A percentile compares a stretch with the other conserved stretches of the same genome.
Conservation (phyloP, 1,140 invertebrate species). For the Heliconius hewitsoni region DNA sequence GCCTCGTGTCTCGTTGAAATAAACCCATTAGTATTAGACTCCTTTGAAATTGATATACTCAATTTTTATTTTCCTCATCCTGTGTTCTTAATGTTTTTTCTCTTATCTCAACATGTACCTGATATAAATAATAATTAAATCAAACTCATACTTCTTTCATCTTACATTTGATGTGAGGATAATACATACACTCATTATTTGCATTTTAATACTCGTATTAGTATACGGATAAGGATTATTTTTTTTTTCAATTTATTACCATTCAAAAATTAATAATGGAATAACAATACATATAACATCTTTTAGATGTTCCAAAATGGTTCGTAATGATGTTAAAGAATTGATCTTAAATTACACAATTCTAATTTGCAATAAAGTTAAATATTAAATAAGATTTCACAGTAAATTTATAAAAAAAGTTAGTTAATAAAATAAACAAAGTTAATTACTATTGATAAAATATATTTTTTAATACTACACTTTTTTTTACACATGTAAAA, state of each 20-base stretch:
- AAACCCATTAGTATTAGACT: conserved; percentile 47
- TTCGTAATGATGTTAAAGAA: too few species aligned
- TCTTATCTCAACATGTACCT: conserved; percentile 14
- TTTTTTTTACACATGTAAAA: not conserved
- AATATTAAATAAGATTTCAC: too few species aligned
- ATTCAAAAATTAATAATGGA: too few species aligned
- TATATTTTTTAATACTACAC: too few species aligned
- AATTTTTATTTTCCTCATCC: conserved; percentile 31
- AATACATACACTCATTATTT: not conserved
- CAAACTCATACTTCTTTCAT: not conserved
- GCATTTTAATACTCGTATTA: not conserved
- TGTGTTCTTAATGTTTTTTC: conserved; percentile 22
- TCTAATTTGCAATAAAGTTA: too few species aligned
- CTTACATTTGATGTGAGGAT: not conserved
- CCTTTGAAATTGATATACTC: conserved; percentile 37
- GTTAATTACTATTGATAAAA: too few species aligned
- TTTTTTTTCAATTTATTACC: not conserved
- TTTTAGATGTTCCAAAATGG: too few species aligned
- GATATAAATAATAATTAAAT: conserved; percentile 15
- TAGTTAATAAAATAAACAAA: too few species aligned
- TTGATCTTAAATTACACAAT: too few species aligned
- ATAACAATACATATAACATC: too few species aligned
- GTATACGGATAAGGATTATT: not conserved
- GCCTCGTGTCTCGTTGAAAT: conserved; percentile 46
- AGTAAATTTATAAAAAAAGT: too few species aligned